Evolutionary conservation across 2,797 vertebrate species (phyloP).

Genomic region (Gallinago nigripennis): DNA sequence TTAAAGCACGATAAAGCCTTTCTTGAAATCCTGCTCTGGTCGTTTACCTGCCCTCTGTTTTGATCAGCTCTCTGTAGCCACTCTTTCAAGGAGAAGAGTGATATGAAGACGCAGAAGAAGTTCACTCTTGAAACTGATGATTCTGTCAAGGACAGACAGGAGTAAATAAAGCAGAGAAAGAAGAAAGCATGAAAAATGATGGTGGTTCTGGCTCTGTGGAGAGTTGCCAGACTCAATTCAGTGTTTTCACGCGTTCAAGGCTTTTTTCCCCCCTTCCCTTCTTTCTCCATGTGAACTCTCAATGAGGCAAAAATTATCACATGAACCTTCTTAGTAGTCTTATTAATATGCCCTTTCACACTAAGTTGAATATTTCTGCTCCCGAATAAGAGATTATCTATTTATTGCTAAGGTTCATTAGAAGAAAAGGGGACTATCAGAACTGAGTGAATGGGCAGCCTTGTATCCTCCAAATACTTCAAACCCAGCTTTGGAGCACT

Average conservation of each 20-base stretch:
- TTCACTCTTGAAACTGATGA: background rate
- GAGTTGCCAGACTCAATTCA: background rate
- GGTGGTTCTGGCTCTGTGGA: background rate
- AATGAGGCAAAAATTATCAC: background rate
- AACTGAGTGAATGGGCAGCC: background rate
- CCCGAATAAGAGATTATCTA: background rate
- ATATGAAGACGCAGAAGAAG: background rate
- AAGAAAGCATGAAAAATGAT: background rate
- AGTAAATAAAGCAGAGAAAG: background rate
- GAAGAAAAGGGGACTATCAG: background rate
- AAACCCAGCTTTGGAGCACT: background rate
- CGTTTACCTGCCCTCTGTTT: slow-evolving; percentile 60
- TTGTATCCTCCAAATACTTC: background rate
- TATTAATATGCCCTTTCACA: background rate
- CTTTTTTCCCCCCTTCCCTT: background rate
- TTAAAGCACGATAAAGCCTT: slow-evolving; percentile 55
- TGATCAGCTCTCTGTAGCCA: slow-evolving; percentile 51
- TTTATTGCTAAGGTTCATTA: background rate
- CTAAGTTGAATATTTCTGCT: background rate
- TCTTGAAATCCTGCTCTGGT: slow-evolving; percentile 46
- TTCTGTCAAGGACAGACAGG: slow-evolving; percentile 5
- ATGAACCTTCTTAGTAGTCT: background rate
- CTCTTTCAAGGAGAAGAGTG: slow-evolving; percentile 19
- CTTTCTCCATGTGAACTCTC: background rate
- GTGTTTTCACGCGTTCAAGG: background rate